Conservation (phyloP, 2,888 invertebrate species). For the Philereme transversata region DNA sequence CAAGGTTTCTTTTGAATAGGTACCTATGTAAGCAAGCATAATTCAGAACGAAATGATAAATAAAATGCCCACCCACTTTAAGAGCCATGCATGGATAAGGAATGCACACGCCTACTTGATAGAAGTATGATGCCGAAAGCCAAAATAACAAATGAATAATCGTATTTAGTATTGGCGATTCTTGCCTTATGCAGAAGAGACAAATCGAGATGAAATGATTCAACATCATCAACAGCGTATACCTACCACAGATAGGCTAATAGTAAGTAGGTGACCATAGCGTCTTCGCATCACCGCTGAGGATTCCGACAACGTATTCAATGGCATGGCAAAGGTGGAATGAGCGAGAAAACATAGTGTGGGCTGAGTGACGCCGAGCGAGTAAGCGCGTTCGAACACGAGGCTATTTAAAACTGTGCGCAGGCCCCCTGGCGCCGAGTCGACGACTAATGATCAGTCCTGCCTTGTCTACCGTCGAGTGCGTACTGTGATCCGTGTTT, state of each 20-base stretch:
- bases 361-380: slow-evolving; percentile 77
- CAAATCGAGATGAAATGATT: slow-evolving; percentile 71
- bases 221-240: slow-evolving; percentile 56
- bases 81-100: slow-evolving; percentile 1
- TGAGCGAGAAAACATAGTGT: slow-evolving; percentile 81
- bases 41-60: too few species aligned
- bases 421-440: slow-evolving; percentile 82
- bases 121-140: slow-evolving; percentile 32
- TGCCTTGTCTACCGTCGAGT: slow-evolving; percentile 76
- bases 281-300: slow-evolving; percentile 45
- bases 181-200: slow-evolving; percentile 71
- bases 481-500: slow-evolving; percentile 77
- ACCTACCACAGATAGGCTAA: slow-evolving; percentile 36
- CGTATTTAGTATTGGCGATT: slow-evolving; percentile 45
- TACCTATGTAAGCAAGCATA: too few species aligned
- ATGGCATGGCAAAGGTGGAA: slow-evolving; percentile 65
- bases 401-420: slow-evolving; percentile 85
- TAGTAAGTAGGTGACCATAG: slow-evolving; percentile 38
- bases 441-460: slow-evolving; percentile 81
- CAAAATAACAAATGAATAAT: slow-evolving; percentile 62
- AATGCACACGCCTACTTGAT: slow-evolving; percentile 12
- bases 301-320: slow-evolving; percentile 40
- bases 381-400: slow-evolving; percentile 71
- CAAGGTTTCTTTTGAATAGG: too few species aligned
- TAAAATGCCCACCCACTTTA: not conserved